These are phyloP conservation scores for Dermatemys mawii DNA, from an alignment of 2,113 vertebrate species.

Conservation along the genomic window DNA sequence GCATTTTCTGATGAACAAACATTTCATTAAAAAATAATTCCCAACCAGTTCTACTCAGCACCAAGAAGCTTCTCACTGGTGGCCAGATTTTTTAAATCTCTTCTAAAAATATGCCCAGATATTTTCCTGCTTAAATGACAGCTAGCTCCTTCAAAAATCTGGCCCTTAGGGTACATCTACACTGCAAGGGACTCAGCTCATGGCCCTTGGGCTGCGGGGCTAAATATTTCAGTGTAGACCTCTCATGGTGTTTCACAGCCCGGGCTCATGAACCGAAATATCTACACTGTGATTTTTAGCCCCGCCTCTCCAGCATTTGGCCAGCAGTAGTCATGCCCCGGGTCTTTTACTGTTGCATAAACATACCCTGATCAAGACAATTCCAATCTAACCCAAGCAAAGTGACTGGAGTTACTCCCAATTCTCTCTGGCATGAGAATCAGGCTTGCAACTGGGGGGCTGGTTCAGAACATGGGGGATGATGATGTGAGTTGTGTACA, in stretches of 20 bases:
- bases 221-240: background rate
- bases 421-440: no score
- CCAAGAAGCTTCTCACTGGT: background rate
- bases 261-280: background rate
- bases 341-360: background rate
- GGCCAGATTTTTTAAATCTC: background rate
- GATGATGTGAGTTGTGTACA: no score
- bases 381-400: background rate
- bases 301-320: background rate
- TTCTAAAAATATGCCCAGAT: background rate
- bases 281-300: background rate
- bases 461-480: fast-evolving
- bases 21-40: no score
- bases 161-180: background rate
- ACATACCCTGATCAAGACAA: background rate
- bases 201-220: background rate
- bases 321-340: background rate
- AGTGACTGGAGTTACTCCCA: background rate
- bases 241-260: background rate
- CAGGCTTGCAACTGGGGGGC: no score
- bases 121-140: background rate
- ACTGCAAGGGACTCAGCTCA: background rate
- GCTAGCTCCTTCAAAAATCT: background rate
- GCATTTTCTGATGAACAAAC: no score
- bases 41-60: background rate